Evolutionary conservation across 2,888 invertebrate genomes (phyloP).

Genomic region (Thecocarcelia acutangulata): DNA sequence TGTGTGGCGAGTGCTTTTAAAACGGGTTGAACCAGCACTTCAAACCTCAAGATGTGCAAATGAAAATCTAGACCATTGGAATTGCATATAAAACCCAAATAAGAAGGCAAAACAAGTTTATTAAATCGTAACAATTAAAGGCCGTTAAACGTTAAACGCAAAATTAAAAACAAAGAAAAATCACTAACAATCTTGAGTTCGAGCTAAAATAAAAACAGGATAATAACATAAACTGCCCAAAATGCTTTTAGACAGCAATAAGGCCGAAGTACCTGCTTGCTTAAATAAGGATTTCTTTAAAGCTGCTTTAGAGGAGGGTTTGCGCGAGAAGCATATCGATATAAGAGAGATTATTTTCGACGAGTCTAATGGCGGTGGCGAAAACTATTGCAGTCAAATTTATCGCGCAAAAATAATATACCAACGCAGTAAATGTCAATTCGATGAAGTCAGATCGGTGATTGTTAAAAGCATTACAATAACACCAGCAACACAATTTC

Average conservation of each 20-base stretch:
- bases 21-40: slow-evolving; percentile 42
- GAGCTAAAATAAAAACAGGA: neutral
- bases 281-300: slow-evolving; percentile 79
- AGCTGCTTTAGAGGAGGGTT: slow-evolving; percentile 78
- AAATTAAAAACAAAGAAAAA: neutral
- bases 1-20: neutral
- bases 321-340: slow-evolving; percentile 76
- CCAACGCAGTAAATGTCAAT: slow-evolving; percentile 75
- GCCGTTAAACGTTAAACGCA: slow-evolving; percentile 27
- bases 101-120: slow-evolving; percentile 40
- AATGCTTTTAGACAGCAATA: slow-evolving; percentile 75
- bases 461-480: slow-evolving; percentile 80
- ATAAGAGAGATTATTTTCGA: slow-evolving; percentile 77
- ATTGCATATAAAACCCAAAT: slow-evolving; percentile 44
- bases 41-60: slow-evolving; percentile 25
- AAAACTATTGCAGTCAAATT: slow-evolving; percentile 80
- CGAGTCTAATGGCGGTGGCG: slow-evolving; percentile 77
- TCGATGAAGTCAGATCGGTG: slow-evolving; percentile 77
- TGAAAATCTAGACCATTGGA: slow-evolving; percentile 29
- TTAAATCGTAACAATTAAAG: slow-evolving; percentile 28
- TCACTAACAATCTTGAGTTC: neutral
- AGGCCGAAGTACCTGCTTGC: slow-evolving; percentile 75
- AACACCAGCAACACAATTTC: slow-evolving; percentile 80
- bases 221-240: neutral
- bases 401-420: slow-evolving; percentile 77